Percentiles rank a stretch among this genome's conserved stretches.
These are phyloP conservation scores for Linurgus olivaceus DNA, from an alignment of 2,797 vertebrate genomes.

Conservation along the genomic window DNA sequence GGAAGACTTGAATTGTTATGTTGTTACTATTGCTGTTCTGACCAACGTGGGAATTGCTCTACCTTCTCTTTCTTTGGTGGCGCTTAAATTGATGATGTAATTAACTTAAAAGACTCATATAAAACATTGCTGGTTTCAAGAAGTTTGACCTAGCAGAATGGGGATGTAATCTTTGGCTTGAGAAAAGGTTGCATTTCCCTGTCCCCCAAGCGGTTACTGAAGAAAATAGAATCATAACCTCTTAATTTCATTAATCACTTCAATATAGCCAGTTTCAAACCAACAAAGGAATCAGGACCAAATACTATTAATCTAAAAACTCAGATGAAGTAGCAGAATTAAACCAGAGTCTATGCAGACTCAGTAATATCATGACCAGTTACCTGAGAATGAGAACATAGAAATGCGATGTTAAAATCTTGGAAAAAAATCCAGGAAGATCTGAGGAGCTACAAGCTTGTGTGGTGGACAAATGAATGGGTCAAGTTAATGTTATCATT, in stretches of 20 bases:
- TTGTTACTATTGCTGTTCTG: not conserved
- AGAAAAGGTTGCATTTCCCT: not conserved
- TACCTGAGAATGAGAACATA: not conserved
- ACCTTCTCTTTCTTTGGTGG: not conserved
- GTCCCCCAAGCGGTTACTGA: not conserved
- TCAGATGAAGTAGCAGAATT: not conserved
- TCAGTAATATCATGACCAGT: not conserved
- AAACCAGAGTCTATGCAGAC: not conserved
- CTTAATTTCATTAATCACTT: not conserved
- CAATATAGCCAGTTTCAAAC: not conserved
- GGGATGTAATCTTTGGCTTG: not conserved
- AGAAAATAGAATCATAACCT: not conserved
- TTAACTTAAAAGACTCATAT: not conserved
- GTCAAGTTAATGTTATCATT: not conserved
- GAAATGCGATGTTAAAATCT: not conserved
- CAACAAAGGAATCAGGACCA: not conserved
- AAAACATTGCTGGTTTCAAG: not conserved
- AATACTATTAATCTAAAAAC: not conserved
- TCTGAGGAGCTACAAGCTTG: not conserved
- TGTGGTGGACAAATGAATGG: not conserved
- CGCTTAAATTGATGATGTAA: not conserved
- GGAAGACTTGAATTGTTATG: rapidly evolving
- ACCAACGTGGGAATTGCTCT: not conserved
- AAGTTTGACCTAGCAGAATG: not conserved
- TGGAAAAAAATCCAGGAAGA: not conserved